Conservation (phyloP, 2,888 invertebrate genomes). For the Fragum sueziense region DNA sequence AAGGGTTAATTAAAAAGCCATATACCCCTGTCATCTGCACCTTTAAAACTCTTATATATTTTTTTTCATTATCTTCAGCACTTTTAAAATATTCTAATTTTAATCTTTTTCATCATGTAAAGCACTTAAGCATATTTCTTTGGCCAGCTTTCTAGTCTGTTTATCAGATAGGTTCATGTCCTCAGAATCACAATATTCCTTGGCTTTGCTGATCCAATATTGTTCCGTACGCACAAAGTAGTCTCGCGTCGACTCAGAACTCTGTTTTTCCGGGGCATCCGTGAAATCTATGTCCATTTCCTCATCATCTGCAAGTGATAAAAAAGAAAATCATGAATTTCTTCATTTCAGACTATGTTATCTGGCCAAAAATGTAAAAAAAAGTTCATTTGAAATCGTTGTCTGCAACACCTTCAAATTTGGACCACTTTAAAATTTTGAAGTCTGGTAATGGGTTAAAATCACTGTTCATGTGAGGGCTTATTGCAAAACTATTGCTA, state of each 20-base stretch:
- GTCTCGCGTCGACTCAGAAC: conserved; percentile 69
- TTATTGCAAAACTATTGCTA: too few species aligned
- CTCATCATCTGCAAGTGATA: conserved; percentile 52
- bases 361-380: neutral
- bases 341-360: too few species aligned
- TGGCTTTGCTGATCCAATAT: conserved; percentile 77
- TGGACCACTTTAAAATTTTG: neutral
- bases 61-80: too few species aligned
- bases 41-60: too few species aligned
- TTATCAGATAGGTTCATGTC: conserved; percentile 71
- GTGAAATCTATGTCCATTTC: conserved; percentile 77
- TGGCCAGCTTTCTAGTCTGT: conserved; percentile 75
- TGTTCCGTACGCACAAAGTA: conserved; percentile 78
- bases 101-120: conserved; percentile 25
- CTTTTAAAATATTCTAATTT: too few species aligned
- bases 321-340: too few species aligned
- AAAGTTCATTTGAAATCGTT: neutral
- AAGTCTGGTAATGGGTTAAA: neutral
- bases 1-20: neutral
- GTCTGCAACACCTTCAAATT: too few species aligned
- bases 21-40: too few species aligned
- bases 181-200: conserved; percentile 75
- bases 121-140: conserved; percentile 75
- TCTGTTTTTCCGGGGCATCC: conserved; percentile 73
- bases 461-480: neutral